Base-by-base conservation (phyloP, 2,888 invertebrate species). In the Macaria notata region DNA sequence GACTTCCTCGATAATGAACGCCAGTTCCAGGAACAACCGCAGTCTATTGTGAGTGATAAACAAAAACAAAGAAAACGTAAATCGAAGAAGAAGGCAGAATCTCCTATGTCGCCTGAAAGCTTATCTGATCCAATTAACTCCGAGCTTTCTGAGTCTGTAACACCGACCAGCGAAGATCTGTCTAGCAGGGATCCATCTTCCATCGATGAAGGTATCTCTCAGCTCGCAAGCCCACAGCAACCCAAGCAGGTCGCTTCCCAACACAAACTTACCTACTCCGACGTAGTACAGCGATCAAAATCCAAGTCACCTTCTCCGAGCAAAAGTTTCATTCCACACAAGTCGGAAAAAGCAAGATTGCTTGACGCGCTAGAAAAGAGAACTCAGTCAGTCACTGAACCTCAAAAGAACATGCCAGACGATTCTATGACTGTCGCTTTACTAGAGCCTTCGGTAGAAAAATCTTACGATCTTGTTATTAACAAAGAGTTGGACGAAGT, bases 401-500 rank as follows among this genome's bases (percentile, higher is more conserved):
- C 78, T 31, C 81, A 80, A 49, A 83, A 69, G 59, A 72, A 54
- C 39, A 62, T 75, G 45, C 68, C 75, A 9, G 83, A 84, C 62
- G 78, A 85, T 44, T 72, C 79, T 5, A 80, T 90, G 81, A 74
- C 80, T 42, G 76, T 90, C 39, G 82, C 80, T 29, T 69, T 88
- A 44, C 75, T 85, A 49, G 90, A 88, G 65, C 88, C 90, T 9
- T 81, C 84, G 0, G 83, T 91, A 29, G 86, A 89, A 69, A 83
- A 84, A 64, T 89, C 91, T 1, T 91, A 90, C 58, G 80, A 85
- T 46, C 70, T 86, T 5, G 92, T 94, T 31, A 90, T 96, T 3
- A 92, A 93, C 56, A 92, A 94, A 50, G 93, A 94, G 75, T 74
- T 95, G 55, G 81, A 89, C 47, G 88, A 92, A 54, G 75, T 95